Percentiles rank a stretch among this genome's conserved stretches.
These are phyloP conservation scores for Illadopsis cleaveri DNA, from an alignment of 2,113 vertebrate species.

Conservation along the genomic window DNA sequence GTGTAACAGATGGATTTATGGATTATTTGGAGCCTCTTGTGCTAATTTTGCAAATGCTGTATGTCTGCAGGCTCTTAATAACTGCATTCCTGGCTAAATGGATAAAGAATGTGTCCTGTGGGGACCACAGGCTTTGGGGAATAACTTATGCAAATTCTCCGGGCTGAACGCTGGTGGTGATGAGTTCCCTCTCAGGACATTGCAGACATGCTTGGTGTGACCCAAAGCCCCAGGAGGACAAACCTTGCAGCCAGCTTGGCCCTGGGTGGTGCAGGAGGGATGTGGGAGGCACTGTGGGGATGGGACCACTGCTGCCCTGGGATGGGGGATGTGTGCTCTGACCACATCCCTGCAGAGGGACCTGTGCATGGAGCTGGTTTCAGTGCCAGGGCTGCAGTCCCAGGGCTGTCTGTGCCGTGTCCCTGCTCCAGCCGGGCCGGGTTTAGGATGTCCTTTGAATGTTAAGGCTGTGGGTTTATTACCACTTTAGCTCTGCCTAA, in stretches of 20 bases:
- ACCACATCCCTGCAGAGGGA: background rate
- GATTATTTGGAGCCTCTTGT: conserved; percentile 40
- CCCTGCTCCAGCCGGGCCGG: background rate
- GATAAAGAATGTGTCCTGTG: background rate
- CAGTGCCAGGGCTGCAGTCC: background rate
- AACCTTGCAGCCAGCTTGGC: background rate
- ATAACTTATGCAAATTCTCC: background rate
- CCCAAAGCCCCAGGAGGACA: background rate
- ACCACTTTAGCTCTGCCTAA: background rate
- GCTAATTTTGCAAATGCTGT: conserved; percentile 34
- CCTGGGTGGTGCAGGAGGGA: background rate
- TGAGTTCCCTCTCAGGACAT: background rate
- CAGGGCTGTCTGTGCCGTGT: fast-evolving
- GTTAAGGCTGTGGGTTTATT: background rate
- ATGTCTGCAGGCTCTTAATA: conserved; percentile 28
- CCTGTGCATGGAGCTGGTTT: background rate
- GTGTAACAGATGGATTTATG: conserved; percentile 1
- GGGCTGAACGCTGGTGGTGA: background rate
- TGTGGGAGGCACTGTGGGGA: background rate
- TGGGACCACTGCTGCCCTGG: background rate
- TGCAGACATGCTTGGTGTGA: background rate
- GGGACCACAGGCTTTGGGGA: conserved; percentile 10
- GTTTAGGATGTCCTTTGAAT: background rate
- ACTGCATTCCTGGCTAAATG: background rate
- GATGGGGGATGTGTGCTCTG: fast-evolving